Base-by-base conservation (phyloP, 2,888 invertebrate species). In the Branchellion lobata region DNA sequence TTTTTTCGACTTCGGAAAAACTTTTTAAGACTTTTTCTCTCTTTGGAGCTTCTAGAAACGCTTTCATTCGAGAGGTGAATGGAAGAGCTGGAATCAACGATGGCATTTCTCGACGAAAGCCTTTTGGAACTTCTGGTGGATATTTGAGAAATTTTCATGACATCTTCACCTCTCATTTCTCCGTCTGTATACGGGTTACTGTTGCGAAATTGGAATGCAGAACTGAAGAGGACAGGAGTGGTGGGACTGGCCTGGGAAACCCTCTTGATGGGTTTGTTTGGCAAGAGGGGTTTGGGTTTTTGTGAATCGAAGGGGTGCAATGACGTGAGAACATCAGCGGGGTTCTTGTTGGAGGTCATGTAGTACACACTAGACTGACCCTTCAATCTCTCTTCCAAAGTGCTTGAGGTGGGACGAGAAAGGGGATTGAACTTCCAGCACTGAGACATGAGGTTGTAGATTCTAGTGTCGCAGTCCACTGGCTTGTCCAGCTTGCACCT, bases 351-450 rank as follows among this genome's bases (percentile, higher is more conserved):
- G 5, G 21, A 24, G 5, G 61, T 14, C 21, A 24, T 57, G 81
- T 83, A 84, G 61, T 83, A 83, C 57, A 83, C 79, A 65, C 79
- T 81, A 14, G 83, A 83, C 72, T 84, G 82, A 74, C 83, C 83
- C 75, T 83, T 83, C 24, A 84, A 77, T 51, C 80, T 81, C 29
- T 83, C 82, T 69, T 82, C 81, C 36, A 84, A 79, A 14, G 74
- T 65, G 1, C 79, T 53, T 53, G 81, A 83, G 0, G 83, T 79
- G 11, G 84, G 84, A 18, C 84, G 65, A 14, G 82, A 81, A 14
- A 80, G 65, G 3, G 82, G 79, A 1, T 65, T 34, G 21, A 80
- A 79, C 11, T 79, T 74, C 84, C 84, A 84, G 78, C 84, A 84
- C 61, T 75, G 72, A 34, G 79, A 80, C 81, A 84, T 84, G 27